Percentiles rank a stretch among this genome's conserved stretches.
Evolutionary conservation across 2,797 vertebrate species (phyloP).

Genomic region (Poecilia gillii): DNA sequence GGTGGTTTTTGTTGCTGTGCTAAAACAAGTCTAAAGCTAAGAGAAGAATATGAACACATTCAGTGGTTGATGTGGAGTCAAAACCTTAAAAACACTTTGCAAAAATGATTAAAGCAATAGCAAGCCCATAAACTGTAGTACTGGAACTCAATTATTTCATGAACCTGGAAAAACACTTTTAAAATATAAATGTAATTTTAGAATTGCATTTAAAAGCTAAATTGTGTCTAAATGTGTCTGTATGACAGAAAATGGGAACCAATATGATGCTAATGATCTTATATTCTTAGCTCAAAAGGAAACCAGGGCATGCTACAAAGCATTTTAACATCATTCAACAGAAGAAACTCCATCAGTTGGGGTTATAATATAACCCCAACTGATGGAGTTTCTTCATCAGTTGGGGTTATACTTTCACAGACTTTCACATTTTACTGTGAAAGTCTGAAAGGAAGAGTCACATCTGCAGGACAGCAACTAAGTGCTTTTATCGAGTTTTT

Average conservation of each 20-base stretch:
- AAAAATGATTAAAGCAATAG: neutral
- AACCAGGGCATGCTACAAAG: neutral
- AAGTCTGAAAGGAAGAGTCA: neutral
- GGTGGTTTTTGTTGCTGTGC: neutral
- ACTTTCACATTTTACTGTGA: neutral
- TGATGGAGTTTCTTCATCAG: too few relatives aligned
- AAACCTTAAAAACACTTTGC: neutral
- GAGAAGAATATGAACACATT: neutral
- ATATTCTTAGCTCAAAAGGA: neutral
- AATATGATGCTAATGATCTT: neutral
- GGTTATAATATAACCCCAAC: neutral
- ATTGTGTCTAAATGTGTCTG: neutral
- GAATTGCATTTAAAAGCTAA: neutral
- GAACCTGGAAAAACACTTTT: neutral
- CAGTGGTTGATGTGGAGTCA: neutral
- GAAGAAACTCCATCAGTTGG: too few relatives aligned
- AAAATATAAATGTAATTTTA: neutral
- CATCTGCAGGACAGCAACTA: neutral
- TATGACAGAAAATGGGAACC: neutral
- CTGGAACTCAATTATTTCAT: neutral
- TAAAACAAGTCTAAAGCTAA: neutral
- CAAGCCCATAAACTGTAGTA: neutral
- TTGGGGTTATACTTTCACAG: too few relatives aligned
- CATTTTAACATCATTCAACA: neutral
- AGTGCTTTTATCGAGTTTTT: neutral